Conservation (phyloP, 2,888 invertebrate genomes). For the Amphipyra berbera region DNA sequence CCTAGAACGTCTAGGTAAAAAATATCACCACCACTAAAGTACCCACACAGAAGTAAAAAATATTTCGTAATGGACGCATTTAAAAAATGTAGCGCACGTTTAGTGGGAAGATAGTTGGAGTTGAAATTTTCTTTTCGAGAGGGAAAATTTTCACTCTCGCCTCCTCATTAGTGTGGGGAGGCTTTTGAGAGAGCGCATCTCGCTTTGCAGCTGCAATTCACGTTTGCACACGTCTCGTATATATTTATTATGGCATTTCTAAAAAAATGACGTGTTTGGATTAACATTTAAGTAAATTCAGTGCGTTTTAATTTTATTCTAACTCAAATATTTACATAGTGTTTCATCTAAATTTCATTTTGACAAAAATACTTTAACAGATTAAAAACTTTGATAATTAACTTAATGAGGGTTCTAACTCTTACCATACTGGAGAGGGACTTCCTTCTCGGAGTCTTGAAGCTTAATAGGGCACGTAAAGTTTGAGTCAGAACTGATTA, state of each 20-base stretch:
- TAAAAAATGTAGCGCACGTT: conserved; percentile 71
- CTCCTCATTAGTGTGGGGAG: conserved; percentile 77
- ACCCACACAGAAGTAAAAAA: conserved; percentile 46
- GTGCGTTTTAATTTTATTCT: not conserved
- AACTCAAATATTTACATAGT: not conserved
- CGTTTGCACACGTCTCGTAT: conserved; percentile 64
- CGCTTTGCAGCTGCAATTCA: conserved; percentile 70
- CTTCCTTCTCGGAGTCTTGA: not conserved
- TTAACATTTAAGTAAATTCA: conserved; percentile 26
- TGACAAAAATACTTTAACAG: not conserved
- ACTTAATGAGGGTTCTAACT: conserved; percentile 17
- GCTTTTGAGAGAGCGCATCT: conserved; percentile 77
- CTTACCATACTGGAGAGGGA: not conserved
- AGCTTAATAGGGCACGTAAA: conserved; percentile 29
- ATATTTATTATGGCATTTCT: conserved; percentile 57
- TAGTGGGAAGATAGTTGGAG: conserved; percentile 72
- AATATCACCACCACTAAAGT: conserved; percentile 31
- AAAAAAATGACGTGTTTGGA: conserved; percentile 22
- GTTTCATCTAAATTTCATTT: not conserved
- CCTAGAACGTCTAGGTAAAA: conserved; percentile 29
- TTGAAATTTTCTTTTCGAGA: conserved; percentile 76
- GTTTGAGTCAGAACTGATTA: conserved; percentile 16
- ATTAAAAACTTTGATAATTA: conserved; percentile 7
- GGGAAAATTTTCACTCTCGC: conserved; percentile 76
- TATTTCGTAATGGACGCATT: conserved; percentile 63